phyloP scores from a whole-genome alignment of 2,797 vertebrate species.

The Megalops cyprinoides region DNA sequence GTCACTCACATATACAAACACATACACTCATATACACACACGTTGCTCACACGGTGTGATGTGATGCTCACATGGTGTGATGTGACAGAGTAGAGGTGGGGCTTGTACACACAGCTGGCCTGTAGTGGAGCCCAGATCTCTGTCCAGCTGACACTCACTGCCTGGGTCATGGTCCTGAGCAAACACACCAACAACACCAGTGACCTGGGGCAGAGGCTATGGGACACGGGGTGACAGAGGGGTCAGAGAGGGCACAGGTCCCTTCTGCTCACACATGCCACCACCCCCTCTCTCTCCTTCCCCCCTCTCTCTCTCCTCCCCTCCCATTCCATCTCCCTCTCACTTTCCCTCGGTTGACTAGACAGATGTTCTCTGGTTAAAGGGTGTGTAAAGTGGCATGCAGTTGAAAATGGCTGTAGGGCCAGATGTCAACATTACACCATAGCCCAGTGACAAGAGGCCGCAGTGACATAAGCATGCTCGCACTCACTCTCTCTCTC shows the following conservation, averaged over 20 bases:
- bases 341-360: background rate
- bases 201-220: slow-evolving; percentile 12
- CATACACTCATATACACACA: slow-evolving; percentile 40
- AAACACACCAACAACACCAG: slow-evolving; percentile 7
- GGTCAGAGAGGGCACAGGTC: slow-evolving; percentile 4
- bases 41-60: slow-evolving; percentile 18
- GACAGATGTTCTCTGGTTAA: background rate
- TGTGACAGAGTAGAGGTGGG: background rate
- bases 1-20: background rate
- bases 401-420: background rate
- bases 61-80: background rate
- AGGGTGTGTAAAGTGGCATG: slow-evolving; percentile 1
- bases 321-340: background rate
- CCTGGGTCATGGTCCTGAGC: slow-evolving; percentile 9
- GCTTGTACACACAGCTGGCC: slow-evolving; percentile 21
- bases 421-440: background rate
- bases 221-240: slow-evolving; percentile 11
- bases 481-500: no score
- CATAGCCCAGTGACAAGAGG: no score
- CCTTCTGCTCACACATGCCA: slow-evolving; percentile 19
- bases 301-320: background rate
- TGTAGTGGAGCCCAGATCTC: slow-evolving; percentile 8
- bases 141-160: slow-evolving; percentile 3
- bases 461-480: background rate
- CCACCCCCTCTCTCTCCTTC: background rate